Conservation (phyloP, 2,888 invertebrate species). For the Nudaria mundana region DNA sequence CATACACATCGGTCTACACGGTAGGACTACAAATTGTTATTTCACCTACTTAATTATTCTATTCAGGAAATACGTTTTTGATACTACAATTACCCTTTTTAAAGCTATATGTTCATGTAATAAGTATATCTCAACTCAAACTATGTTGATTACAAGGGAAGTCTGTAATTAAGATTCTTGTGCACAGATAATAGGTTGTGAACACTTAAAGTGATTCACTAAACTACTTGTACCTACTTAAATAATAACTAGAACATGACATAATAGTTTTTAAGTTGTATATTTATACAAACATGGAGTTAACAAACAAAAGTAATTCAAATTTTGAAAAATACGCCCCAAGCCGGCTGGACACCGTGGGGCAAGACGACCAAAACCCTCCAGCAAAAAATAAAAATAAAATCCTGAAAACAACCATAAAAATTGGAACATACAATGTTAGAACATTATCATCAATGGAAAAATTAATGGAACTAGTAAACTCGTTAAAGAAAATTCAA, state of each 20-base stretch:
- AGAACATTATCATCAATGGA: too few species aligned
- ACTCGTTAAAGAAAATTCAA: too few species aligned
- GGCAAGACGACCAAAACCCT: too few species aligned
- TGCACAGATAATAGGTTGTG: not conserved
- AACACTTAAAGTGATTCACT: not conserved
- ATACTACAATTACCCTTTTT: not conserved
- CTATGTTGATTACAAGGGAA: conserved; percentile 1
- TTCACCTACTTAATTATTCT: conserved; percentile 7
- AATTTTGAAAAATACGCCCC: too few species aligned
- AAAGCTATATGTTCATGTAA: not conserved
- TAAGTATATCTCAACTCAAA: not conserved
- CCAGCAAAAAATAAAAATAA: too few species aligned
- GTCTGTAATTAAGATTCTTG: conserved; percentile 6
- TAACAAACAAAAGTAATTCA: too few species aligned
- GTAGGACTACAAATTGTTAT: conserved; percentile 53
- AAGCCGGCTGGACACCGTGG: too few species aligned
- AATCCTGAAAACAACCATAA: too few species aligned
- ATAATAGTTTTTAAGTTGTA: too few species aligned
- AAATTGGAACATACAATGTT: too few species aligned
- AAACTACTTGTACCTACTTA: not conserved
- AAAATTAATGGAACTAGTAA: too few species aligned
- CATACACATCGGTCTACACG: conserved; percentile 85
- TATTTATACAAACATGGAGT: too few species aligned
- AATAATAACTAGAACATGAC: not conserved
- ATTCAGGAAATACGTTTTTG: not conserved